A percentile compares a stretch with the other conserved stretches of the same genome.
Evolutionary conservation across 2,113 vertebrate genomes (phyloP).

Genomic region (Mustelus asterias): DNA sequence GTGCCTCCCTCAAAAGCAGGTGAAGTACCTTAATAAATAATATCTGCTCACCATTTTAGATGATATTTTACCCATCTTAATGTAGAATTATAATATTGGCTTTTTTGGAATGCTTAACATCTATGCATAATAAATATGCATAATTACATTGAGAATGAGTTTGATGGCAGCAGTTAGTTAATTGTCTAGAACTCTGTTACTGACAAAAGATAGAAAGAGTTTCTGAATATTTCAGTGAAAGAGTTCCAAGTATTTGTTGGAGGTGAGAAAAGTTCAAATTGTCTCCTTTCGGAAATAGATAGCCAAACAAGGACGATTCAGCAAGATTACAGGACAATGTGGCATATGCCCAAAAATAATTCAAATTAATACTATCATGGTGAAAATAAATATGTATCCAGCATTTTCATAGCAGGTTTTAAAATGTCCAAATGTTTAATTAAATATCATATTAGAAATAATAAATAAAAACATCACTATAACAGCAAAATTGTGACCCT

Average conservation of each 20-base stretch:
- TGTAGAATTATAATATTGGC: background rate
- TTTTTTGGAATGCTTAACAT: background rate
- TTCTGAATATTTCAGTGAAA: background rate
- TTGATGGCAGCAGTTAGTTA: background rate
- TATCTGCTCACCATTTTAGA: background rate
- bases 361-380: background rate
- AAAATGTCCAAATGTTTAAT: background rate
- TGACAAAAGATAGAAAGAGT: background rate
- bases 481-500: background rate
- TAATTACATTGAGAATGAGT: background rate
- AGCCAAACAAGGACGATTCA: background rate
- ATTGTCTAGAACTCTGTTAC: background rate
- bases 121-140: background rate
- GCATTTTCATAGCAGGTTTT: background rate
- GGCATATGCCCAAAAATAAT: background rate
- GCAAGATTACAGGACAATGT: background rate
- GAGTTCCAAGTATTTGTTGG: background rate
- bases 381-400: background rate
- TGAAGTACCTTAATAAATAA: background rate
- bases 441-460: background rate
- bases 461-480: background rate
- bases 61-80: background rate
- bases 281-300: background rate
- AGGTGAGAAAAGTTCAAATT: background rate
- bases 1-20: background rate